Conservation (phyloP, 2,888 invertebrate genomes). For the Aplocera efformata region DNA sequence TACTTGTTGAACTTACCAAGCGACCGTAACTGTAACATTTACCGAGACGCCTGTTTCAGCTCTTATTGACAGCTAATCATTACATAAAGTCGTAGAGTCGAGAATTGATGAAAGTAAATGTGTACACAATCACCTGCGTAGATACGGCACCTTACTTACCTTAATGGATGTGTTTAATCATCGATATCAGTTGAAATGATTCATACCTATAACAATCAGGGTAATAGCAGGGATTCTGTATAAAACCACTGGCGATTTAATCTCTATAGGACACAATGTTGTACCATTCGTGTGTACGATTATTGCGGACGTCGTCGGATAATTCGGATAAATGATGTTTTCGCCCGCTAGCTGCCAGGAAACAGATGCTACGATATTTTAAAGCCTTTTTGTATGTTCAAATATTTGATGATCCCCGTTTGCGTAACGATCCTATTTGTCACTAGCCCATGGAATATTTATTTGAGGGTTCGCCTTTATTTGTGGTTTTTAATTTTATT, state of each 20-base stretch:
- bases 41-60: constrained; percentile 14
- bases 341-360: constrained; percentile 20
- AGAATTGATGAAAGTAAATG: constrained; percentile 5
- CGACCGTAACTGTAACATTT: constrained; percentile 18
- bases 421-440: background rate
- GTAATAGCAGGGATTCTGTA: constrained; percentile 7
- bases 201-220: too few species aligned
- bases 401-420: constrained; percentile 1
- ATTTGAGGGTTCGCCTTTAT: too few species aligned
- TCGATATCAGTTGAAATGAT: too few species aligned
- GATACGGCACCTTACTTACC: too few species aligned
- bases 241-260: constrained; percentile 20
- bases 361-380: constrained; percentile 20
- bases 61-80: constrained; percentile 24
- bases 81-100: constrained; percentile 3
- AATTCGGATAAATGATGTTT: constrained; percentile 34
- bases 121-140: background rate
- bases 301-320: constrained; percentile 22
- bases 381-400: constrained; percentile 7
- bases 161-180: too few species aligned
- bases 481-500: too few species aligned
- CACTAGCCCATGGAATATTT: background rate
- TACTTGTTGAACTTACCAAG: constrained; percentile 42
- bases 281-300: constrained; percentile 23
- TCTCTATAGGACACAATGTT: constrained; percentile 25